phyloP scores from a whole-genome alignment of 2,888 invertebrate species.

The Caenorhabditis japonica region DNA sequence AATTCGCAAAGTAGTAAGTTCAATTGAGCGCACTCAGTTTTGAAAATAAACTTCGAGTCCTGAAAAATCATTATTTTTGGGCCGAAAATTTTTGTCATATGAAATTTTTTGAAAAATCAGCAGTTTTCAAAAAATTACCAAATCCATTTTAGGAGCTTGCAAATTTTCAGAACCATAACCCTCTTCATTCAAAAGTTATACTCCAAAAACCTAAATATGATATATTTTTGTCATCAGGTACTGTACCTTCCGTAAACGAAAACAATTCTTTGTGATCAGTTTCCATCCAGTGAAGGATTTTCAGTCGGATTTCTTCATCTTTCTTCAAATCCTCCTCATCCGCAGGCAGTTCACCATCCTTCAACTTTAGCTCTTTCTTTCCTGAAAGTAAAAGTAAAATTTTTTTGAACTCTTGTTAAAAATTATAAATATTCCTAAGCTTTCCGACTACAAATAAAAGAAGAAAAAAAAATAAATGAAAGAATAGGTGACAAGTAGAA shows the following conservation, averaged over 20 bases:
- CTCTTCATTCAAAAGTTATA: too few relatives aligned
- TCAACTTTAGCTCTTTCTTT: slow-evolving; percentile 51
- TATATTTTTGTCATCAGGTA: neutral
- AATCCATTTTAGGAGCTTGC: too few relatives aligned
- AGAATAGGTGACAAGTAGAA: slow-evolving; percentile 5
- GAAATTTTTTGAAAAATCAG: too few relatives aligned
- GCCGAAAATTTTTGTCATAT: too few relatives aligned
- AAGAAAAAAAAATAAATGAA: slow-evolving; percentile 6
- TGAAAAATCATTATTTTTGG: too few relatives aligned
- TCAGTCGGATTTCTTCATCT: slow-evolving; percentile 67
- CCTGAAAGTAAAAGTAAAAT: slow-evolving; percentile 26
- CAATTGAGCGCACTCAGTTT: too few relatives aligned
- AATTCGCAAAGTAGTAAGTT: too few relatives aligned
- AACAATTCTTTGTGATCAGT: slow-evolving; percentile 64
- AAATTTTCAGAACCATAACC: too few relatives aligned
- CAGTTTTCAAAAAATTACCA: too few relatives aligned
- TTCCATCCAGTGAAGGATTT: slow-evolving; percentile 66
- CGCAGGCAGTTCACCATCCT: slow-evolving; percentile 65
- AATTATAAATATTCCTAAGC: slow-evolving; percentile 4
- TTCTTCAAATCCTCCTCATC: slow-evolving; percentile 68
- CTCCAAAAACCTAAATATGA: too few relatives aligned
- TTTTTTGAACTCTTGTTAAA: slow-evolving; percentile 6
- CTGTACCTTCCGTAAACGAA: slow-evolving; percentile 57
- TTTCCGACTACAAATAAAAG: neutral
- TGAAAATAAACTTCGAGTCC: too few relatives aligned